These are phyloP conservation scores for Damaliscus lunatus DNA, from an alignment of 2,113 vertebrate genomes.

Conservation along the genomic window DNA sequence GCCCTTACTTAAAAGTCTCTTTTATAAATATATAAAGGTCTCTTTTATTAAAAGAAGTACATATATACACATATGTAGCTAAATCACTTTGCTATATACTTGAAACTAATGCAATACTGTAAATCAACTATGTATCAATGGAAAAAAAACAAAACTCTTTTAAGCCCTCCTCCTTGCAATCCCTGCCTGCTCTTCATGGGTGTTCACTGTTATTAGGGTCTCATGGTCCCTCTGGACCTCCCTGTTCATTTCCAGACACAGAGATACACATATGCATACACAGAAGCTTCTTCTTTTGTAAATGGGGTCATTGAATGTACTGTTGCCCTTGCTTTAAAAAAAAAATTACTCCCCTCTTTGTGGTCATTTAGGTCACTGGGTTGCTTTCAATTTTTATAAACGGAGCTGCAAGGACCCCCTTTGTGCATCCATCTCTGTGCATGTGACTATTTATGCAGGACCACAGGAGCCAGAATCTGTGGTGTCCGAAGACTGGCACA, in stretches of 20 bases:
- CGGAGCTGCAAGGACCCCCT: neutral
- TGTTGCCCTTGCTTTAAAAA: fast-evolving
- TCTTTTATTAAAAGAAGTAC: neutral
- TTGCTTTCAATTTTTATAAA: neutral
- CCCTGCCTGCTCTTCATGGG: neutral
- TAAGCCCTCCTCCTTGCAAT: neutral
- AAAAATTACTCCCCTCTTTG: neutral
- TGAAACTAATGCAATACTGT: neutral
- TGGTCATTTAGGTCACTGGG: neutral
- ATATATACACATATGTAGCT: neutral
- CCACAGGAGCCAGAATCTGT: neutral
- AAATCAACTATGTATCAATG: neutral
- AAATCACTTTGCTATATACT: neutral
- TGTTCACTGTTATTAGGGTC: neutral
- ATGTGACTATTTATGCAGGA: too few species aligned
- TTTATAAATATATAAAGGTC: neutral
- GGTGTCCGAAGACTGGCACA: neutral
- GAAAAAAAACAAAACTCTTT: neutral
- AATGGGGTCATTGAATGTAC: neutral
- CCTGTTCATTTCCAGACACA: neutral
- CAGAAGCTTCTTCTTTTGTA: neutral
- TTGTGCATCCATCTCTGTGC: neutral
- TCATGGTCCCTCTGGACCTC: neutral
- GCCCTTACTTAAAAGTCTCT: neutral
- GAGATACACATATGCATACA: fast-evolving